Base-by-base conservation (phyloP, 2,113 vertebrate genomes). In the Aspidoscelis tigris region DNA sequence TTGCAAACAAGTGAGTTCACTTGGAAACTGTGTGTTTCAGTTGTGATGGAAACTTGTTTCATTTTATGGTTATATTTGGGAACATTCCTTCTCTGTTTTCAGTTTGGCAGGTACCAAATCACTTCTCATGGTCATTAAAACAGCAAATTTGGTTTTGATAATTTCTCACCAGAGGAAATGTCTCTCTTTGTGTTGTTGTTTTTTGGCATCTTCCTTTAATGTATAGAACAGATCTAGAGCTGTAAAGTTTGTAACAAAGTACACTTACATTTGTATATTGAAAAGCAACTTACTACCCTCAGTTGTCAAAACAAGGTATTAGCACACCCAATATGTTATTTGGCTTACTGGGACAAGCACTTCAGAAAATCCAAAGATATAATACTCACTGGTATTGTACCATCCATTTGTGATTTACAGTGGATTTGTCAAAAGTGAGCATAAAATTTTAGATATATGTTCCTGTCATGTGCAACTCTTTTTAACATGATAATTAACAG, bases 291-390 rank as follows among this genome's bases (percentile, higher is more conserved):
- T 71, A 87, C 78, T 24, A 70, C 21, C 44, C 66, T 64, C 21
- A 74, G 82, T 58, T 53, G 82, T 89, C 77, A 81, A 76, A 83
- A 76, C 20, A n/a, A n/a, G 44, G 76, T 81, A 76, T 87, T 92
- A 86, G 81, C 72, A 87, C 61, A 84, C 89, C 80, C 47, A 55
- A 1, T 55, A 43, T 90, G 68, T 75, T 43, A 80, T 24, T 90
- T 9, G 75, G 61, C 89, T 84, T 76, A 86, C 82, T 76, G 79
- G 88, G 78, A 82, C 79, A 87, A 33, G 80, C 68, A 88, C 87
- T 71, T 74, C 0, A 89, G 88, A 92, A 93, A 95, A 94, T 92
- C 83, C 87, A 80, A 92, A 91, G 84, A 86, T 72, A 8, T 24
- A n/a, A 61, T 24, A 82, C 41, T 65, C 10, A 39, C 86, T 72